Evolutionary conservation across 2,797 vertebrate species (phyloP).

Genomic region (Vultur gryphus): DNA sequence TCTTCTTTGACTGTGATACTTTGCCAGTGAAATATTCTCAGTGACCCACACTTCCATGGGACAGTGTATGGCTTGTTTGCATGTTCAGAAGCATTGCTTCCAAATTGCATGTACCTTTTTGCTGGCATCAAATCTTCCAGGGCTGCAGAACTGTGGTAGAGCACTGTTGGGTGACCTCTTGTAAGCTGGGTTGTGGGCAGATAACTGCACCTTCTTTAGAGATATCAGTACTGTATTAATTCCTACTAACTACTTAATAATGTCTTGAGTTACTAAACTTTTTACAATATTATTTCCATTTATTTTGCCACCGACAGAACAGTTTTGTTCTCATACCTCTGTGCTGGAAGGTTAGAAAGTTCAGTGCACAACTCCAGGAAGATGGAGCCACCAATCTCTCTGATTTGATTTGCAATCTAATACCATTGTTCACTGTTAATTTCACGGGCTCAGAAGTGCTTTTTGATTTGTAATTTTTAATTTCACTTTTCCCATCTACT

Average conservation of each 20-base stretch:
- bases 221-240: background rate
- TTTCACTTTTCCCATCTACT: background rate
- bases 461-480: background rate
- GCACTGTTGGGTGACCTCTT: background rate
- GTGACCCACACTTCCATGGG: fast-evolving
- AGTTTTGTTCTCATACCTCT: background rate
- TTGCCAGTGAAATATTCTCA: background rate
- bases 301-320: background rate
- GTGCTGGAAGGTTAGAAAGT: background rate
- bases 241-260: background rate
- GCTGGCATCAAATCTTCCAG: background rate
- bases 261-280: background rate
- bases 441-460: background rate
- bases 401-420: background rate
- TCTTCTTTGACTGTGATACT: background rate
- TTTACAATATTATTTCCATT: background rate
- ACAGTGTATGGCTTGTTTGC: background rate
- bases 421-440: background rate
- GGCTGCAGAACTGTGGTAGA: background rate
- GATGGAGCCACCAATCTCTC: background rate
- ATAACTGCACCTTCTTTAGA: background rate
- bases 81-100: background rate
- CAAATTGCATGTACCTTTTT: fast-evolving
- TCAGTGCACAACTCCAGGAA: background rate
- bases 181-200: background rate